These are phyloP conservation scores for Protobothrops flavoviridis DNA, from an alignment of 2,113 vertebrate species.

Conservation along the genomic window DNA sequence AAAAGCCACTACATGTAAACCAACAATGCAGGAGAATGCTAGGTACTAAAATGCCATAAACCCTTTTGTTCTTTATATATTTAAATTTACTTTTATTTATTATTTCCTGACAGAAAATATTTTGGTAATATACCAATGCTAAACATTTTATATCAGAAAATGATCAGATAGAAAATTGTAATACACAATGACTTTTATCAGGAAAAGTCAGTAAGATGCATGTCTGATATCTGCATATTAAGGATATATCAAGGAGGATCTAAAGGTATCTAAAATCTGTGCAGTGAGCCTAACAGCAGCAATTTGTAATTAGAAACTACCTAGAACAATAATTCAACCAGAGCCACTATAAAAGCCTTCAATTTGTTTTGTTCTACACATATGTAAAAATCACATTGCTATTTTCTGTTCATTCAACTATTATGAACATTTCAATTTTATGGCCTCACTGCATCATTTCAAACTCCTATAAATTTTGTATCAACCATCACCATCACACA, in stretches of 20 bases:
- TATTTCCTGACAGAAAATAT: neutral
- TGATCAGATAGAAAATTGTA: neutral
- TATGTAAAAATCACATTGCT: no score
- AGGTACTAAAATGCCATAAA: neutral
- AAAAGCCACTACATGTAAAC: neutral
- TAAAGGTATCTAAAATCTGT: neutral
- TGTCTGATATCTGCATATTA: neutral
- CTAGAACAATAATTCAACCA: neutral
- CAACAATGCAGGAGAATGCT: neutral
- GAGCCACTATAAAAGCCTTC: neutral
- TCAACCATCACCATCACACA: neutral
- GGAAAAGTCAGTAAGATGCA: neutral
- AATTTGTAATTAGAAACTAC: neutral
- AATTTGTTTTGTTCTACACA: neutral
- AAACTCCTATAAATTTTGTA: neutral
- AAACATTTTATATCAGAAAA: neutral
- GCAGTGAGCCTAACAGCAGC: neutral
- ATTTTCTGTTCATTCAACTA: neutral
- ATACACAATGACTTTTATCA: neutral
- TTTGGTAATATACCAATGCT: neutral
- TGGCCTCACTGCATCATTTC: neutral
- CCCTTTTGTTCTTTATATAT: neutral
- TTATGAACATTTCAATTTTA: neutral
- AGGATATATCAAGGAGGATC: neutral
- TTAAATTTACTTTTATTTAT: neutral